These are phyloP conservation scores for Nephrotoma flavescens DNA, from an alignment of 2,888 invertebrate species.

Conservation along the genomic window DNA sequence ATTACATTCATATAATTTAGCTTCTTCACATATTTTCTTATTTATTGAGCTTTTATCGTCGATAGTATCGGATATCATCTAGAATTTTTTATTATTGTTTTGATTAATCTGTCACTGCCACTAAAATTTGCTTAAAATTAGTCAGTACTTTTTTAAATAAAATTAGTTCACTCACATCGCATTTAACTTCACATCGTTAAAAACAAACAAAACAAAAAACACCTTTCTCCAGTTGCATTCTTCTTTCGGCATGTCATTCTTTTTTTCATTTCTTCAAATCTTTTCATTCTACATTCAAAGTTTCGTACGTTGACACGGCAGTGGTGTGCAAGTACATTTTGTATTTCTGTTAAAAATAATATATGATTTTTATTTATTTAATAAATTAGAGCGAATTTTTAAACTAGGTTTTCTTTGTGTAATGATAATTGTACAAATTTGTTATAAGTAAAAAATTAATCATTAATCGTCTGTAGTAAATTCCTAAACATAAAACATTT, in stretches of 20 bases:
- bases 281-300: not conserved
- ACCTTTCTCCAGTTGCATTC: not conserved
- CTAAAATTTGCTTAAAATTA: not conserved
- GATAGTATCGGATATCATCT: no score
- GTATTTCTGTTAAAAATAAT: not conserved
- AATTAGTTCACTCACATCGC: not conserved
- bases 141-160: not conserved
- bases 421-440: not conserved
- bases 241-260: not conserved
- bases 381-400: not conserved
- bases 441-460: not conserved
- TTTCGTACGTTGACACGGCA: not conserved
- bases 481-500: not conserved
- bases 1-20: not conserved
- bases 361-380: not conserved
- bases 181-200: not conserved
- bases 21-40: not conserved
- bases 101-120: not conserved
- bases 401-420: not conserved
- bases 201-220: not conserved
- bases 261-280: no score
- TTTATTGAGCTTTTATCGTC: not conserved
- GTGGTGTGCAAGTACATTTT: not conserved
- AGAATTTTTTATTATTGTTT: not conserved
- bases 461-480: not conserved